Evolutionary conservation across 2,888 invertebrate species (phyloP).

Genomic region (Macrophya annulata): DNA sequence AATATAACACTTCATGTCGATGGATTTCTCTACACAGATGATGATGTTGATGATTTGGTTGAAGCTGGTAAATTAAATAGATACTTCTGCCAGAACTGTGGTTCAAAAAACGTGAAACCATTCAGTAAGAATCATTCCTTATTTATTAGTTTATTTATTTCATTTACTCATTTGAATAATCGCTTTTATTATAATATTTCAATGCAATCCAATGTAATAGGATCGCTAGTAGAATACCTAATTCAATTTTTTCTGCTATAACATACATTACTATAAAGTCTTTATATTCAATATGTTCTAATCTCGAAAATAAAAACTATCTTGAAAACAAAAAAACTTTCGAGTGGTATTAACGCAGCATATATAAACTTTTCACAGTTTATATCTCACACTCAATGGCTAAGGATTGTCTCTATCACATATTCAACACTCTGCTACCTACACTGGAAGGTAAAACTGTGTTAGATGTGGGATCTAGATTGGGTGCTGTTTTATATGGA

Average conservation of each 20-base stretch:
- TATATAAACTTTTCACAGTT: constrained; percentile 75
- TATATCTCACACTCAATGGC: constrained; percentile 87
- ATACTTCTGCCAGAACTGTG: constrained; percentile 81
- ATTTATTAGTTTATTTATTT: not conserved
- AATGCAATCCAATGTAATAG: not conserved
- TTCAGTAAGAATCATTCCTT: constrained; percentile 77
- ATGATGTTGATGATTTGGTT: constrained; percentile 82
- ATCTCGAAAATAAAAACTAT: not conserved
- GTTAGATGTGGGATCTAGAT: constrained; percentile 87
- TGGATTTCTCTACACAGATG: constrained; percentile 87
- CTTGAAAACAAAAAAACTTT: not conserved
- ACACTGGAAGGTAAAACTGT: constrained; percentile 83
- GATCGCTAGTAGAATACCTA: not conserved
- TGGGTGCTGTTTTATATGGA: constrained; percentile 87
- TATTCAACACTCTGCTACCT: constrained; percentile 85
- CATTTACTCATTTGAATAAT: constrained; percentile 75
- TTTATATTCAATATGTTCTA: not conserved
- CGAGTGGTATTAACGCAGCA: not conserved
- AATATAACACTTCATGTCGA: constrained; percentile 84
- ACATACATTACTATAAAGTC: not conserved
- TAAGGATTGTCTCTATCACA: constrained; percentile 82
- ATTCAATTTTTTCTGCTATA: not conserved
- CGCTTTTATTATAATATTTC: not conserved
- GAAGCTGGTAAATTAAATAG: constrained; percentile 80
- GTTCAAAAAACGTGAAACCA: constrained; percentile 80